Percentiles rank a stretch among this genome's conserved stretches.
Conservation (phyloP, 2,113 vertebrate species). For the Halichoerus grypus region DNA sequence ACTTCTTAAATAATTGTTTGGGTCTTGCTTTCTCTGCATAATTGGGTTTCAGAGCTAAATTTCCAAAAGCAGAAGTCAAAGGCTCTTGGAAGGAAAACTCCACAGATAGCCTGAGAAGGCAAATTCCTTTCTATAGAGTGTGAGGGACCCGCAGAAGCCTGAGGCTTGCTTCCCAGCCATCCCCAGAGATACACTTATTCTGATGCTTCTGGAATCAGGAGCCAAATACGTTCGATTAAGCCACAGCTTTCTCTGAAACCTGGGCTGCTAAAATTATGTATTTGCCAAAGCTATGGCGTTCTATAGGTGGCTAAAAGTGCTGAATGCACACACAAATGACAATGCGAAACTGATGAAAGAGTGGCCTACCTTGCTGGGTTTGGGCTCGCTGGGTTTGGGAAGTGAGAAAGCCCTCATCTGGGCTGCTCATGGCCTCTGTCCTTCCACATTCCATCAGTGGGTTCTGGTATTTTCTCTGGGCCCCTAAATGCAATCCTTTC, state of each 20-base stretch:
- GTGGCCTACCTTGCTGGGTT: too few species aligned
- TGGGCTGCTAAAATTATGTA: background rate
- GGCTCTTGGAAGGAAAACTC: background rate
- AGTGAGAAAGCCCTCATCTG: background rate
- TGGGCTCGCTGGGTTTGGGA: too few species aligned
- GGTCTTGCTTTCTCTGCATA: background rate
- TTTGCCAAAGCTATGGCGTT: background rate
- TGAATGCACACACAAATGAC: background rate
- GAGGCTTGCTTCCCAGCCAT: background rate
- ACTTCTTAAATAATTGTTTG: background rate
- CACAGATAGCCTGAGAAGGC: background rate
- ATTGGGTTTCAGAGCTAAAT: background rate
- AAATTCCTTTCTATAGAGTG: background rate
- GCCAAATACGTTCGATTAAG: rapidly evolving
- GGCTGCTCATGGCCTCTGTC: too few species aligned
- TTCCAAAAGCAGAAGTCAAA: background rate
- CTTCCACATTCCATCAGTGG: background rate
- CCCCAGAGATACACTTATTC: rapidly evolving
- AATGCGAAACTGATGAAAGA: background rate
- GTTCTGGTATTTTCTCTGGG: background rate
- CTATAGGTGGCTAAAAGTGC: background rate
- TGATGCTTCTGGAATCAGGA: background rate
- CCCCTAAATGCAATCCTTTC: background rate
- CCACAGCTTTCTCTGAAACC: background rate
- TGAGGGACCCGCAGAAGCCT: background rate